phyloP scores from a whole-genome alignment of 2,113 vertebrate species.

The Dinomys branickii region DNA sequence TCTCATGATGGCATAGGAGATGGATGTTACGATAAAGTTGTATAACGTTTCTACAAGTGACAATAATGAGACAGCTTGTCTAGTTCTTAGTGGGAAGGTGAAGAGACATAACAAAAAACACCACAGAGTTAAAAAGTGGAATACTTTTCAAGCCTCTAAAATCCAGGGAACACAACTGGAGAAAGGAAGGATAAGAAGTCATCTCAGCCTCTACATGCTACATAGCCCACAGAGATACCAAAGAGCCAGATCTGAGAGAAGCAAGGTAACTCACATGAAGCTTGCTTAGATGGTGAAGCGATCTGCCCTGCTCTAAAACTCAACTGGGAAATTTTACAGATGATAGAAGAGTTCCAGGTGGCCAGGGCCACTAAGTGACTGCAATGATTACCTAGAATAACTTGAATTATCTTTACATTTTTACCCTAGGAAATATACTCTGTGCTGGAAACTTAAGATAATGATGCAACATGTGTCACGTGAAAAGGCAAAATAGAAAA shows the following conservation, averaged over 20 bases:
- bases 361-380: neutral
- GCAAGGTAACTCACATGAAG: neutral
- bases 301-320: neutral
- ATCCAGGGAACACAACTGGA: neutral
- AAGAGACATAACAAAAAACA: neutral
- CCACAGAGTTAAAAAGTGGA: neutral
- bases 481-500: neutral
- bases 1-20: neutral
- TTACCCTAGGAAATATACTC: neutral
- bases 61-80: neutral
- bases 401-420: neutral
- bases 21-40: accelerated
- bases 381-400: neutral
- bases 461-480: neutral
- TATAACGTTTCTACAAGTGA: neutral
- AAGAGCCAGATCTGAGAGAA: neutral
- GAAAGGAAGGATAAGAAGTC: neutral
- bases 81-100: neutral
- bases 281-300: neutral
- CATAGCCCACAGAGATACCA: neutral
- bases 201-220: neutral
- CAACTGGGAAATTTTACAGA: neutral
- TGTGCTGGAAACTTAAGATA: neutral
- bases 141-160: neutral
- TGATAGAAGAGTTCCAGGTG: neutral